Base-by-base conservation (phyloP, 2,888 invertebrate species). In the Acrocera orbiculus region DNA sequence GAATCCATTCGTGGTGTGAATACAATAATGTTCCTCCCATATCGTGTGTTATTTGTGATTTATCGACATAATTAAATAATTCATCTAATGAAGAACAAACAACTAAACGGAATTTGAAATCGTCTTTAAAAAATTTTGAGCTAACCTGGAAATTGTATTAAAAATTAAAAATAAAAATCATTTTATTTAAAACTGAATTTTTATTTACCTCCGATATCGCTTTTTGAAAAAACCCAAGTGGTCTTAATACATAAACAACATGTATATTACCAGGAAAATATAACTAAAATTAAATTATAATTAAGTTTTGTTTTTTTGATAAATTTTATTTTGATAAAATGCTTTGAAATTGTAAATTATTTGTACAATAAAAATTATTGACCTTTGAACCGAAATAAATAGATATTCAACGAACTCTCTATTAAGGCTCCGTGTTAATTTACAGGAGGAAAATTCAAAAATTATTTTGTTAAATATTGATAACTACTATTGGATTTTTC, bases 1-100 rank as follows among this genome's bases (percentile, higher is more conserved):
- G 83, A 53, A 95, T 90, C 95, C 95, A 96, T 52, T 90, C 87
- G 36, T 85, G 73, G 58, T 95, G 89, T 47, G 85, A 82, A 63
- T 92, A 95, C 40, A 78, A 74, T 42, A 95, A 64, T 40, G 73
- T 71, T 2, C 95, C 95, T 4, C 87, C 89, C 40, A 96, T 69
- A 54, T 93, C 93, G 19, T 73, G 67, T 1, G 92, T 92, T 44
- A 95, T 64, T 58, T 90, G 87, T 44, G 74, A 73, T 42, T 71
- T 66, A 47, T 85, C 85, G 40, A 95, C 70, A 54, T 82, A 77
- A 40, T 86, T 80, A 49, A 82, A 78, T 38, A 96, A 63, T 60
- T 95, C 93, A 33, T 77, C 76, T 23, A 85, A 66, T 34, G 75
- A 73, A 37, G 87, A 82, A 53, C 92, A 81, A 39, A 92, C 75